These are phyloP conservation scores for Camponotus vicinus DNA, from an alignment of 1,140 invertebrate species.

Conservation along the genomic window DNA sequence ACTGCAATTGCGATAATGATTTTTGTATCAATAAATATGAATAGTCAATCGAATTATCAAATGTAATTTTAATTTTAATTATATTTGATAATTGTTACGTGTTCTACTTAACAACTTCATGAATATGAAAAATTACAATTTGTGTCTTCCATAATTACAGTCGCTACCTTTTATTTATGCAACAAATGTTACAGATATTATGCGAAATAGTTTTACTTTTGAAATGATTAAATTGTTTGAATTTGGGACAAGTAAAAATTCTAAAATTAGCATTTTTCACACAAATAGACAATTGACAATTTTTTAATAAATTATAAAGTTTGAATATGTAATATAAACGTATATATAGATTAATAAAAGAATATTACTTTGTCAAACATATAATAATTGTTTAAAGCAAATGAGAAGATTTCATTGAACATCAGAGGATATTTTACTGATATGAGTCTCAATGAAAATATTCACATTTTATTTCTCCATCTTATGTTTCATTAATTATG, in stretches of 20 bases:
- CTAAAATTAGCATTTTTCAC: background rate
- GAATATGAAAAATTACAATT: constrained; percentile 11
- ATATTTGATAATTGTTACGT: constrained; percentile 25
- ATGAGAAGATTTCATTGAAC: too few relatives aligned
- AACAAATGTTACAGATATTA: background rate
- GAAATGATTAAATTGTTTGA: constrained; percentile 4
- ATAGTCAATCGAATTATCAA: background rate
- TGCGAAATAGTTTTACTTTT: background rate
- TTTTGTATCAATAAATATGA: background rate
- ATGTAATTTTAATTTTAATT: constrained; percentile 34
- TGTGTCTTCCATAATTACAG: background rate
- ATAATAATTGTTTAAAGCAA: background rate
- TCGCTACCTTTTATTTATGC: background rate
- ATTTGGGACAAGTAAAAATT: background rate
- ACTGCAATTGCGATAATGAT: background rate
- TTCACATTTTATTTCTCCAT: too few relatives aligned
- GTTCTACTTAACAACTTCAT: constrained; percentile 31
- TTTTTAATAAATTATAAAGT: background rate
- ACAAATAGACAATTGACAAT: background rate
- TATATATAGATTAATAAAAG: background rate
- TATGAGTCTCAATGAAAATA: too few relatives aligned
- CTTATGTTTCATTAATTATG: too few relatives aligned
- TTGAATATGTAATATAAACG: background rate
- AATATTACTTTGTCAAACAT: too few relatives aligned
- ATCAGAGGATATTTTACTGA: too few relatives aligned